Base-by-base conservation (phyloP, 2,113 vertebrate genomes). In the Acrocephalus kingi region DNA sequence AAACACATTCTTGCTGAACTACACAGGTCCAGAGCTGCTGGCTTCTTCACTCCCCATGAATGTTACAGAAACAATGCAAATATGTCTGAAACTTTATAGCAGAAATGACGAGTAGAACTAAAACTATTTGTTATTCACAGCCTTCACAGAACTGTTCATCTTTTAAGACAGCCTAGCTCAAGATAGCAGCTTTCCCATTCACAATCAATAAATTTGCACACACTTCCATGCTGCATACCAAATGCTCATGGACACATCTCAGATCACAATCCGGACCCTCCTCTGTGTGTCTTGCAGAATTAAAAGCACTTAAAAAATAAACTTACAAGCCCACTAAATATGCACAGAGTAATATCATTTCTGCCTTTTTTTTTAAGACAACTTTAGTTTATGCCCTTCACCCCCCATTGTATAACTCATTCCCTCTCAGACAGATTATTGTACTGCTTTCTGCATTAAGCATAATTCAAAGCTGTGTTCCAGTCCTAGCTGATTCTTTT, bases 151-250 rank as follows among this genome's bases (percentile, higher is more conserved):
- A 73, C 63, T n/a, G 72, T 77, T 88, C 68, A 77, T 91, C 72
- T 87, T 82, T 74, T 68, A 51, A 81, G 68, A 81, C 79, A 94
- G 89, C 56, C 52, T 39, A 77, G 61, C 82, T 73, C 83, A 39
- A 74, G 91, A 69, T 1, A 77, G 52, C 87, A 90, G 88, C 78
- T 72, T 80, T 51, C 27, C n/a, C 72, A 77, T 83, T 71, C 72
- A 66, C 78, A 67, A 91, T 74, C 84, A 87, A 88, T 74, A 91
- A 18, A 90, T 71, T 62, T 77, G 71, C 85, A 91, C 93, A 79
- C 17, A 13, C 71, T 84, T 83, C 49, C 72, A 55, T 55, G 59
- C 55, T 73, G 78, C 5, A 39, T 18, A 87, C 67, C 64, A 91
- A 87, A 77, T 43, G 49, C 56, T 86, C n/a, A 30, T 1, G 4